Conservation (phyloP, 2,888 invertebrate species). For the Synanthedon vespiformis region DNA sequence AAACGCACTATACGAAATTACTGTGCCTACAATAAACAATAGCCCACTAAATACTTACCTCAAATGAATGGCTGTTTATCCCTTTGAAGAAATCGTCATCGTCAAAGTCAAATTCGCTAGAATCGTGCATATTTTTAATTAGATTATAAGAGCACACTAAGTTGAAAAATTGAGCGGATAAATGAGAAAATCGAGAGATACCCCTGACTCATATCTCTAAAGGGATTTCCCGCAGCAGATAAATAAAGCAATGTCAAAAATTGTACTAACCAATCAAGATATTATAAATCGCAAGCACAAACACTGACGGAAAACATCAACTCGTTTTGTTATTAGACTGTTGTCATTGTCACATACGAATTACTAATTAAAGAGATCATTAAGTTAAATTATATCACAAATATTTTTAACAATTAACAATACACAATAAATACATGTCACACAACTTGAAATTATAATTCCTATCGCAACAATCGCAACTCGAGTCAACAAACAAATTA, state of each 20-base stretch:
- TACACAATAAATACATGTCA: too few relatives aligned
- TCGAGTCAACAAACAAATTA: too few relatives aligned
- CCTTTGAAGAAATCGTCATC: slow-evolving; percentile 3
- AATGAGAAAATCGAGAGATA: background rate
- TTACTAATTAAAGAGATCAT: too few relatives aligned
- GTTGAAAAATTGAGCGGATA: too few relatives aligned
- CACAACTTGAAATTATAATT: too few relatives aligned
- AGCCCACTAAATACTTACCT: slow-evolving; percentile 5
- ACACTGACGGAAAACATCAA: background rate
- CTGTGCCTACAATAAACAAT: too few relatives aligned
- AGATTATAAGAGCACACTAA: background rate
- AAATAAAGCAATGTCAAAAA: background rate
- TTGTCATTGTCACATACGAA: background rate
- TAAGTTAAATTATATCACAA: too few relatives aligned
- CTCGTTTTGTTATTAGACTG: background rate
- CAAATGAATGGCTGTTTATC: background rate
- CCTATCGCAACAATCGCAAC: too few relatives aligned
- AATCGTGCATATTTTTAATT: slow-evolving; percentile 6
- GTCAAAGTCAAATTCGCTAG: slow-evolving; percentile 5
- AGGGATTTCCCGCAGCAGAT: background rate
- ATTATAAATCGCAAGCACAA: background rate
- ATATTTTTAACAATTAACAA: too few relatives aligned
- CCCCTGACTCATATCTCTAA: background rate
- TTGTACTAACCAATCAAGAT: background rate
- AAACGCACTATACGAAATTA: too few relatives aligned